Conservation (phyloP, 2,797 vertebrate species). For the Acanthopagrus latus region DNA sequence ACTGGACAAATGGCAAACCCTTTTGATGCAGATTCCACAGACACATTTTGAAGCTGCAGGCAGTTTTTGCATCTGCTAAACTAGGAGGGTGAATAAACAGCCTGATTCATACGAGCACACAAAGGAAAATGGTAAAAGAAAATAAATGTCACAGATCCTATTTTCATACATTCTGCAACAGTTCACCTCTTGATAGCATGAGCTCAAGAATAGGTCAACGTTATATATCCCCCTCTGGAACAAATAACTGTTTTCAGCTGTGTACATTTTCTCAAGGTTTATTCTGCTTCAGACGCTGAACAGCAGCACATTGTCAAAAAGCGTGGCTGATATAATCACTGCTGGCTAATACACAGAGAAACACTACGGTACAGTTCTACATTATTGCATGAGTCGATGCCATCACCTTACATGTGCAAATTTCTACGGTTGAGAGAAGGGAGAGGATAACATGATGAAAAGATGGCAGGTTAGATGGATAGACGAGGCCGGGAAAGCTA, state of each 20-base stretch:
- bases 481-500: conserved; percentile 13
- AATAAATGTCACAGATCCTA: conserved; percentile 56
- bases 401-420: conserved; percentile 63
- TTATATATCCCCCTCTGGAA: conserved; percentile 30
- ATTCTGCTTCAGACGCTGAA: conserved; percentile 45
- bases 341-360: conserved; percentile 55
- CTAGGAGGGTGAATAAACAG: conserved; percentile 41
- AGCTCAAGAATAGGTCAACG: conserved; percentile 50
- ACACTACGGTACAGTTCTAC: conserved; percentile 38
- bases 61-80: conserved; percentile 2
- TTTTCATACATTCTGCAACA: conserved; percentile 42
- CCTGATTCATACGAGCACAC: conserved; percentile 51
- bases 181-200: conserved; percentile 30
- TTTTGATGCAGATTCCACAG: neutral
- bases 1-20: conserved; percentile 16
- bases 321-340: conserved; percentile 27
- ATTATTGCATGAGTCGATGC: conserved; percentile 63
- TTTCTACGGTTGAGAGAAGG: conserved; percentile 22
- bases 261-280: conserved; percentile 26
- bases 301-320: conserved; percentile 38
- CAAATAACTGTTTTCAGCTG: conserved; percentile 47
- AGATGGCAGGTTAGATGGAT: neutral
- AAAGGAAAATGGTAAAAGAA: conserved; percentile 42
- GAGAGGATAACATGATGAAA: conserved; percentile 8
- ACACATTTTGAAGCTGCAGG: conserved; percentile 30